Percentiles rank a stretch among this genome's conserved stretches.
These are phyloP conservation scores for Nymphicus hollandicus DNA, from an alignment of 2,113 vertebrate genomes.

Conservation along the genomic window DNA sequence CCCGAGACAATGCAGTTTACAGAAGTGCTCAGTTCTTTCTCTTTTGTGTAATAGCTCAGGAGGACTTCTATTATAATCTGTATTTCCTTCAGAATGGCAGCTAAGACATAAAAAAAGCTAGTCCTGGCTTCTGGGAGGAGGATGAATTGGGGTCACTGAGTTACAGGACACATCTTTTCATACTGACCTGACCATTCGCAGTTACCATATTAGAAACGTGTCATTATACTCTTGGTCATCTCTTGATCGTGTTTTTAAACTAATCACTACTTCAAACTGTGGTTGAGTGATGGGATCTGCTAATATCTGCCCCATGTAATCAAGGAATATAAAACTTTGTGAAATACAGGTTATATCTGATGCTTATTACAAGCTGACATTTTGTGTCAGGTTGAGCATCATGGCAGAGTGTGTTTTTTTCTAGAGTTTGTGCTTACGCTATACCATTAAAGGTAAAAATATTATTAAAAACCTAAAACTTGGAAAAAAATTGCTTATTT, in stretches of 20 bases:
- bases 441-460: neutral
- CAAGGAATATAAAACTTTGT: neutral
- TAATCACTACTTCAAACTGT: neutral
- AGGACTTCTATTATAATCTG: neutral
- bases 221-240: neutral
- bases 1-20: neutral
- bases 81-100: neutral
- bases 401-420: neutral
- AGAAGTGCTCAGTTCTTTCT: neutral
- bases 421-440: neutral
- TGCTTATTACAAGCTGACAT: neutral
- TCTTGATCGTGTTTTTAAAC: neutral
- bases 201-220: neutral
- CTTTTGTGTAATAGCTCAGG: neutral
- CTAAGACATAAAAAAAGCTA: neutral
- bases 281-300: neutral
- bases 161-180: neutral
- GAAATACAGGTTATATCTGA: neutral
- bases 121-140: neutral
- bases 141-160: fast-evolving
- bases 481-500: neutral
- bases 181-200: neutral
- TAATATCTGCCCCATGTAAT: neutral
- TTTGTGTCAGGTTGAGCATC: neutral
- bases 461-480: neutral